Conservation (phyloP, 2,113 vertebrate species). For the Platichthys flesus region DNA sequence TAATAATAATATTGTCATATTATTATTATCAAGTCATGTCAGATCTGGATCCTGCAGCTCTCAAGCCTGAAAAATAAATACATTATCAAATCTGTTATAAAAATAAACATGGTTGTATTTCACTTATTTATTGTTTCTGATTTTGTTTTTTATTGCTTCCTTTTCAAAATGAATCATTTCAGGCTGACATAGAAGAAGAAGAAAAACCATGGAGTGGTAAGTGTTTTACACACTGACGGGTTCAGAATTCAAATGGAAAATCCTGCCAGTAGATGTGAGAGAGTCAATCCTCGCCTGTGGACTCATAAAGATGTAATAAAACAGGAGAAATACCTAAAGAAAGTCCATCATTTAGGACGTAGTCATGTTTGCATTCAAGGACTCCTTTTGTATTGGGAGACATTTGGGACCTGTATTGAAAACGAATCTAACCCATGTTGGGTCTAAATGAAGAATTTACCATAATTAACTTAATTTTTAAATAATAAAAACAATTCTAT, state of each 20-base stretch:
- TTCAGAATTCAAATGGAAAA: neutral
- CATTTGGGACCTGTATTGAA: neutral
- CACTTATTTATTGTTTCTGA: neutral
- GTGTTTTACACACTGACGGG: slow-evolving; percentile 1
- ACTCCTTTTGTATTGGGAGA: neutral
- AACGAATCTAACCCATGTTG: neutral
- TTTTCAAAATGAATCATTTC: slow-evolving; percentile 38
- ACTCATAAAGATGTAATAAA: no score
- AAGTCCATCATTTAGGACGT: neutral
- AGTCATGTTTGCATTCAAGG: neutral
- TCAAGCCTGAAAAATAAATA: neutral
- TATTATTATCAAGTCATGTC: no score
- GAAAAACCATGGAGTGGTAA: slow-evolving; percentile 44
- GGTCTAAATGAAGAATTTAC: neutral
- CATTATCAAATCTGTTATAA: no score
- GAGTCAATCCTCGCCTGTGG: neutral
- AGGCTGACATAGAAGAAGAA: slow-evolving; percentile 35
- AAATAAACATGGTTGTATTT: neutral
- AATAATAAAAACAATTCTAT: neutral
- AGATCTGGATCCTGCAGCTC: neutral
- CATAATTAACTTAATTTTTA: neutral
- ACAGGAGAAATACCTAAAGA: no score
- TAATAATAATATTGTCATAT: no score
- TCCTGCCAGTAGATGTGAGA: neutral
- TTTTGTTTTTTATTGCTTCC: slow-evolving; percentile 17